phyloP scores from a whole-genome alignment of 2,113 vertebrate genomes.

The Pituophis catenifer region DNA sequence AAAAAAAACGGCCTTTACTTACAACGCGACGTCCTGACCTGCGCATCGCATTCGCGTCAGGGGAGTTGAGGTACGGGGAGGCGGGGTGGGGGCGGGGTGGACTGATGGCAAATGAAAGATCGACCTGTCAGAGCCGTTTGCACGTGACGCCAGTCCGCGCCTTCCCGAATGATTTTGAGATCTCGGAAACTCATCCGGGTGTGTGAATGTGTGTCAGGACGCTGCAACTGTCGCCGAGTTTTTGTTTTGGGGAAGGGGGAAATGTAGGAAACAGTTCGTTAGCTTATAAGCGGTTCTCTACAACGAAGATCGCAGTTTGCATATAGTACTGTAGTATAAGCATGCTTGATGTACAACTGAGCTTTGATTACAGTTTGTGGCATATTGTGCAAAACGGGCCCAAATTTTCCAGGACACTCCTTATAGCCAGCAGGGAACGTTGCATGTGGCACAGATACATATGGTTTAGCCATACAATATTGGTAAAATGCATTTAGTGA shows the following conservation, averaged over 20 bases:
- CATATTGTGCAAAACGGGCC: background rate
- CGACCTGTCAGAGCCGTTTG: background rate
- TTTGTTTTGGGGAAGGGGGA: background rate
- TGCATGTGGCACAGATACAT: background rate
- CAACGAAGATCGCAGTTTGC: background rate
- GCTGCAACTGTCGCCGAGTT: background rate
- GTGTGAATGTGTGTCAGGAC: background rate
- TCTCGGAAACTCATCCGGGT: background rate
- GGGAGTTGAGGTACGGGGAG: background rate
- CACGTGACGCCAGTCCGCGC: background rate
- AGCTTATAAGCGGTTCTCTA: background rate
- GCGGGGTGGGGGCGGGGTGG: background rate
- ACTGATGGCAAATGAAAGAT: background rate
- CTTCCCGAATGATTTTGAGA: background rate
- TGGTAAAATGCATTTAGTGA: background rate
- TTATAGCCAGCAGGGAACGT: background rate
- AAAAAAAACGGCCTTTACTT: background rate
- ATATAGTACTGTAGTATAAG: background rate
- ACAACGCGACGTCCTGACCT: background rate
- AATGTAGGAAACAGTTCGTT: background rate
- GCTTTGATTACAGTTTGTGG: background rate
- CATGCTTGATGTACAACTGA: background rate
- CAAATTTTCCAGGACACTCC: background rate
- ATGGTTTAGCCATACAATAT: background rate
- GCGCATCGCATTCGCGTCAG: background rate